A percentile compares a stretch with the other conserved stretches of the same genome.
Evolutionary conservation across 64 coral and sea anemone species (phyloP).

Genomic region (Trachythela sp.): DNA sequence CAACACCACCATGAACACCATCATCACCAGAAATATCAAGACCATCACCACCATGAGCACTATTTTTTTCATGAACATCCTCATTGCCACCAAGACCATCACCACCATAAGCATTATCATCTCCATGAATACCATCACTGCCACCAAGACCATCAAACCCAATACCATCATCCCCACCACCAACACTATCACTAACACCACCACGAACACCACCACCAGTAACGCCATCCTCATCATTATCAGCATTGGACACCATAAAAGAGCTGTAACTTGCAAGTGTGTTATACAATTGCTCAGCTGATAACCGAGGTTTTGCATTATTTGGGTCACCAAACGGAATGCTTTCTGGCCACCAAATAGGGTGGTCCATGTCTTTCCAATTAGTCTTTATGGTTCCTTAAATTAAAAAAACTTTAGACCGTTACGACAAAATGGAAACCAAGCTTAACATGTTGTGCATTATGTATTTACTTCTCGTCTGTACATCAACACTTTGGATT

Average conservation of each 20-base stretch:
- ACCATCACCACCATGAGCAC: neutral
- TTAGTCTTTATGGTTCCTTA: neutral
- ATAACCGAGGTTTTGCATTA: neutral
- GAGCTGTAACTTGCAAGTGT: neutral
- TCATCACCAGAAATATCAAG: neutral
- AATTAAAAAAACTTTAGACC: neutral
- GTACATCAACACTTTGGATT: too few relatives aligned
- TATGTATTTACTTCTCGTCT: too few relatives aligned
- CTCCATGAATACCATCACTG: neutral
- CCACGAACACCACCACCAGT: neutral
- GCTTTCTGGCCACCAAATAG: conserved; percentile 1
- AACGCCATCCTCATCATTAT: neutral
- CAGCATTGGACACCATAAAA: neutral
- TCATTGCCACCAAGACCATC: too few relatives aligned
- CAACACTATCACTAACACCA: neutral
- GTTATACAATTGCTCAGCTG: neutral
- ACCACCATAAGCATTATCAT: neutral
- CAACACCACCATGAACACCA: neutral
- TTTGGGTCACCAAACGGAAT: conserved; percentile 11
- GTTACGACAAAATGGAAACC: neutral
- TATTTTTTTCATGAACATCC: too few relatives aligned
- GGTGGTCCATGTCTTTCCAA: neutral
- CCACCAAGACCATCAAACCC: neutral
- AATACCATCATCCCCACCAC: neutral
- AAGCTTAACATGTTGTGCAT: too few relatives aligned